phyloP scores from a whole-genome alignment of 2,797 vertebrate species.

The Hippopotamyrus pictus region DNA sequence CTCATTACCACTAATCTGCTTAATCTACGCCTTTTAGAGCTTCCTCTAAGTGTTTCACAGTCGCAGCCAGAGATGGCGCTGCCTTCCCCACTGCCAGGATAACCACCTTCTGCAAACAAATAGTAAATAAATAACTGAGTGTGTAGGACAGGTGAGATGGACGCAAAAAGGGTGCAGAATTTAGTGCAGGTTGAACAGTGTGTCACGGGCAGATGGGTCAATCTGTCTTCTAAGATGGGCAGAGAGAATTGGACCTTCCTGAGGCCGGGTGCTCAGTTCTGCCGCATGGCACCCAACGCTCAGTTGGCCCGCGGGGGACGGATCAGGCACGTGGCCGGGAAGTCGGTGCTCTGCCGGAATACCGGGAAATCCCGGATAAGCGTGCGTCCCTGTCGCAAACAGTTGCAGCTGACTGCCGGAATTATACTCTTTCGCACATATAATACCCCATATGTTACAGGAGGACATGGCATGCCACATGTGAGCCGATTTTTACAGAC shows the following conservation, averaged over 20 bases:
- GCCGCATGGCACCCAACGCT: not conserved
- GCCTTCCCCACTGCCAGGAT: not conserved
- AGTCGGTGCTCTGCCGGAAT: not conserved
- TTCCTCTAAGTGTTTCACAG: constrained; percentile 36
- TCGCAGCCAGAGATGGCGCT: constrained; percentile 26
- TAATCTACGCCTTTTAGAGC: constrained; percentile 33
- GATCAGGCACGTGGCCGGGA: constrained; percentile 24
- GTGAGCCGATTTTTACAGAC: constrained; percentile 60
- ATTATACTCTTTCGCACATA: constrained; percentile 60
- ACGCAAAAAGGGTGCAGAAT: not conserved
- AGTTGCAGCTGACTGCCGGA: constrained; percentile 52
- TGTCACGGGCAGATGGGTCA: not conserved
- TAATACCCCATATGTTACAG: constrained; percentile 62
- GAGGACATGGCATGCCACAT: constrained; percentile 50
- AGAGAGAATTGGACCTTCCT: not conserved
- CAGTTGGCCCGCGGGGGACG: not conserved
- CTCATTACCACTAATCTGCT: constrained; percentile 32
- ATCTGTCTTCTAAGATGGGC: not conserved
- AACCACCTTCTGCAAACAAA: not conserved
- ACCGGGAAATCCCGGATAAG: constrained; percentile 50
- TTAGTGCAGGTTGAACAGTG: not conserved
- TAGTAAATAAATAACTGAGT: not conserved
- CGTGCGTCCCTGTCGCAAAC: constrained; percentile 43
- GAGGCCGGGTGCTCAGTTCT: not conserved
- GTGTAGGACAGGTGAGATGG: not conserved